A percentile compares a stretch with the other conserved stretches of the same genome.
Conservation (phyloP, 2,797 vertebrate species). For the Tragopan temminckii region DNA sequence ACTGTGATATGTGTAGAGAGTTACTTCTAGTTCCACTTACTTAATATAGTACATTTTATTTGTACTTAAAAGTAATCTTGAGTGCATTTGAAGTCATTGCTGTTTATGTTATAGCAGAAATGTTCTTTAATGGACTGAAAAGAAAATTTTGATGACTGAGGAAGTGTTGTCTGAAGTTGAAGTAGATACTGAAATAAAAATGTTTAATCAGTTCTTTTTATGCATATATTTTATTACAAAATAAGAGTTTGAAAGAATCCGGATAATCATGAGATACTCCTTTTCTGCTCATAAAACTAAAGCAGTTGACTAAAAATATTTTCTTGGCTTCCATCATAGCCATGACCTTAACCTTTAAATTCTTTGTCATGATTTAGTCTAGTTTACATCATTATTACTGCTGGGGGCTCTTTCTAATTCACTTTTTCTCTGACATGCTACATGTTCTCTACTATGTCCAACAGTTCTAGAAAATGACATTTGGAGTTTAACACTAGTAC, state of each 20-base stretch:
- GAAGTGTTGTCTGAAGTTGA: neutral
- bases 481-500: neutral
- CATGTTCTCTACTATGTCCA: neutral
- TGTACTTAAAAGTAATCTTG: neutral
- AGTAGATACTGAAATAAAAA: constrained; percentile 54
- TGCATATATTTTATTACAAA: constrained; percentile 32
- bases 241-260: neutral
- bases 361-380: neutral
- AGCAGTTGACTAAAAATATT: neutral
- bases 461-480: neutral
- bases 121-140: constrained; percentile 44
- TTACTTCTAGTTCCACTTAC: neutral
- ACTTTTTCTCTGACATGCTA: neutral
- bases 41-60: neutral
- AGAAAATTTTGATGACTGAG: constrained; percentile 48
- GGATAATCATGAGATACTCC: rapidly evolving
- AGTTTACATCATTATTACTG: neutral
- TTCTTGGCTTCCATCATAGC: neutral
- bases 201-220: constrained; percentile 54
- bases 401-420: neutral
- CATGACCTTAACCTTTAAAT: neutral
- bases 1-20: neutral
- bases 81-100: neutral
- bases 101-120: constrained; percentile 47
- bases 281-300: neutral